phyloP scores from a whole-genome alignment of 2,113 vertebrate species.

The Tympanuchus pallidicinctus region DNA sequence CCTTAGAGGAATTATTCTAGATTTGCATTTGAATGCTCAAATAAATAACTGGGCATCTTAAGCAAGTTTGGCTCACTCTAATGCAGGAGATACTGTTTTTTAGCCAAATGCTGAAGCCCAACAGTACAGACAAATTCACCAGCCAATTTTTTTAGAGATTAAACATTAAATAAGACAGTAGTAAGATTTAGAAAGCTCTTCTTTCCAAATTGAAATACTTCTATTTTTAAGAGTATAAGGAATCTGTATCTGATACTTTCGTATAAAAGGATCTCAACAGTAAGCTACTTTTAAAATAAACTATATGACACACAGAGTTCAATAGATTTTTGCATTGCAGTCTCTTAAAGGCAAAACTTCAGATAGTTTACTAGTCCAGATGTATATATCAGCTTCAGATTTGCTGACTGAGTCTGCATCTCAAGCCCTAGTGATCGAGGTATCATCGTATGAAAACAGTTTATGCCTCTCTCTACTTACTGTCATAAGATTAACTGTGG shows the following conservation, averaged over 20 bases:
- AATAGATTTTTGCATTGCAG: not conserved
- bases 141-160: not conserved
- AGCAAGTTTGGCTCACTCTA: not conserved
- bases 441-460: constrained; percentile 14
- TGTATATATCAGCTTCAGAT: constrained; percentile 10
- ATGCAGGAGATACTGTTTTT: not conserved
- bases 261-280: not conserved
- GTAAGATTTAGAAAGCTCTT: not conserved
- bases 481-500: constrained; percentile 31
- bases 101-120: not conserved
- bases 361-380: not conserved
- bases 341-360: not conserved
- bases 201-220: not conserved
- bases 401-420: constrained; percentile 10
- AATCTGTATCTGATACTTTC: not conserved
- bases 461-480: constrained; percentile 4
- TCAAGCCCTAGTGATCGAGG: not conserved
- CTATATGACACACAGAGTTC: not conserved
- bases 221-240: not conserved
- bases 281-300: not conserved
- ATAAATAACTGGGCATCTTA: not conserved
- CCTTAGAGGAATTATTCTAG: not conserved
- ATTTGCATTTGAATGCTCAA: not conserved
- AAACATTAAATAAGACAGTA: not conserved
- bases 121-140: not conserved